phyloP scores from a whole-genome alignment of 2,797 vertebrate species.

The Enteromius viviparus region DNA sequence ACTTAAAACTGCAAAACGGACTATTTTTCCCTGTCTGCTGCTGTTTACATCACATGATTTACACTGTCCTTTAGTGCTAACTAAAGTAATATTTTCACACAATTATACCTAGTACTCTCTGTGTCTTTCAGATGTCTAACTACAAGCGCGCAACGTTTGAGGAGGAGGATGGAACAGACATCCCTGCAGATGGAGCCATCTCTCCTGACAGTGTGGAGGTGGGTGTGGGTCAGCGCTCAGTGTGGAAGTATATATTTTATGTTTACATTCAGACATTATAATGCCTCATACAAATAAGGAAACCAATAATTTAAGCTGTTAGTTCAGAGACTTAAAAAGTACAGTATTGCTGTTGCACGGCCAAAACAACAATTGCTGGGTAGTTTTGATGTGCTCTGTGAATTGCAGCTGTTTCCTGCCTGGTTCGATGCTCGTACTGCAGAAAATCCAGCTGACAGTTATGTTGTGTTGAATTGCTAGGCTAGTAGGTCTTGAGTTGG shows the following conservation, averaged over 20 bases:
- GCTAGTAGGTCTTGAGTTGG: background rate
- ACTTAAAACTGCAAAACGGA: background rate
- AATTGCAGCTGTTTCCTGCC: background rate
- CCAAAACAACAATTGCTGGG: background rate
- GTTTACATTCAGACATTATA: background rate
- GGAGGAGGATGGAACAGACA: conserved; percentile 86
- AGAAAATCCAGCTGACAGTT: background rate
- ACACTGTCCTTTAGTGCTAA: background rate
- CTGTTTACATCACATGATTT: background rate
- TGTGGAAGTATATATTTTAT: background rate
- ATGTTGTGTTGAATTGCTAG: background rate
- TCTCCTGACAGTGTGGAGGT: conserved; percentile 91
- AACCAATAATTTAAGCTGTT: background rate
- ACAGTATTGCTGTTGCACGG: background rate
- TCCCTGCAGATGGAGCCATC: conserved; percentile 76
- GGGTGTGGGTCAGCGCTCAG: conserved; percentile 60
- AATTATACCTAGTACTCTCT: conserved; percentile 14
- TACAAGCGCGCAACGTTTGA: conserved; percentile 92
- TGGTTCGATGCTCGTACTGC: background rate
- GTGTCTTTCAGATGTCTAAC: conserved; percentile 87
- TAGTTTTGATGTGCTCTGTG: conserved; percentile 4
- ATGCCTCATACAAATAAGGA: background rate
- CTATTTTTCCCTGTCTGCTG: background rate
- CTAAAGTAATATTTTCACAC: background rate
- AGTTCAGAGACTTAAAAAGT: background rate